A percentile compares a stretch with the other conserved stretches of the same genome.
phyloP scores from a whole-genome alignment of 1,140 invertebrate genomes.

The Parasteatoda tepidariorum region DNA sequence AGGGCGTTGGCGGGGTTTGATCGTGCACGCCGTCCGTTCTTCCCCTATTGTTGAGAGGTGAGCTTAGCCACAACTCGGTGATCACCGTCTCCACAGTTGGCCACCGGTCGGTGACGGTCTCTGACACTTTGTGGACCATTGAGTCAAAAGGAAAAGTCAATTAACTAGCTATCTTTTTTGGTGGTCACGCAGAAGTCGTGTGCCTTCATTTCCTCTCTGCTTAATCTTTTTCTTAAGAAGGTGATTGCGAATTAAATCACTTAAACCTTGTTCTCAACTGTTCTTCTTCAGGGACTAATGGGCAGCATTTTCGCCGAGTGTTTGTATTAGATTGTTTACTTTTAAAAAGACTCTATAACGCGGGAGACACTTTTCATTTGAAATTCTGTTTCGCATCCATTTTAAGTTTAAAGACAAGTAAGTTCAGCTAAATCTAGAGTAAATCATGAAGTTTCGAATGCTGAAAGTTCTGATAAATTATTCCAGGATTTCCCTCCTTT shows the following conservation, averaged over 20 bases:
- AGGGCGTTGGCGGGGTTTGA: not conserved
- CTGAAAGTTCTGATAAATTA: too few relatives aligned
- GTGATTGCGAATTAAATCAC: not conserved
- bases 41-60: conserved; percentile 42
- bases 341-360: too few relatives aligned
- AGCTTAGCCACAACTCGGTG: conserved; percentile 57
- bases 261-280: not conserved
- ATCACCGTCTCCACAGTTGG: conserved; percentile 52
- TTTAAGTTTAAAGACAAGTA: too few relatives aligned
- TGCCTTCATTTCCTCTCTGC: not conserved
- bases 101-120: conserved; percentile 57
- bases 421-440: too few relatives aligned
- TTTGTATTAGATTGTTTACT: too few relatives aligned
- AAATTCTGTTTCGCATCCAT: too few relatives aligned
- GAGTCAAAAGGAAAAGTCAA: conserved; percentile 42
- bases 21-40: conserved; percentile 9
- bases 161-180: conserved; percentile 24
- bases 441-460: too few relatives aligned
- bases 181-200: conserved; percentile 11
- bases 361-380: too few relatives aligned
- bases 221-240: not conserved
- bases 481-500: too few relatives aligned
- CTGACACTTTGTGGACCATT: conserved; percentile 59
- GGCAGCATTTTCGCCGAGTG: too few relatives aligned
- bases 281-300: too few relatives aligned